These are phyloP conservation scores for Pogonomyrmex californicus DNA, from an alignment of 1,140 invertebrate genomes.

Conservation along the genomic window DNA sequence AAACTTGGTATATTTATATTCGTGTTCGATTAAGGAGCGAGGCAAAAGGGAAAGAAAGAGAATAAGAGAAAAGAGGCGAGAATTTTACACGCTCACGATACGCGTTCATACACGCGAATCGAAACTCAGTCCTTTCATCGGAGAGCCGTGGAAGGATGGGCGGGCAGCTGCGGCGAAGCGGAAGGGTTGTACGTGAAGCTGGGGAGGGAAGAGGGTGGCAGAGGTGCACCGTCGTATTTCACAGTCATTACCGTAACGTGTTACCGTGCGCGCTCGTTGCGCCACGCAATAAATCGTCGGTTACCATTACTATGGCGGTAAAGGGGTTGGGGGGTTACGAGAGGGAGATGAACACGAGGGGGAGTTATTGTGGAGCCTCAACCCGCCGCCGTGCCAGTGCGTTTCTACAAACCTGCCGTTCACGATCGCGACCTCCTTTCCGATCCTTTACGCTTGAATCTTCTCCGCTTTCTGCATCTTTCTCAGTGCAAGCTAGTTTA, in stretches of 20 bases:
- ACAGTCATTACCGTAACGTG: constrained; percentile 84
- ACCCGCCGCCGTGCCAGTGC: constrained; percentile 39
- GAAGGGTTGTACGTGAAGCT: constrained; percentile 50
- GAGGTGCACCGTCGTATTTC: constrained; percentile 82
- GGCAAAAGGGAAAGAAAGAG: background rate
- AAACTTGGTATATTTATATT: constrained; percentile 56
- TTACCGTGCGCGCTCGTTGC: constrained; percentile 79
- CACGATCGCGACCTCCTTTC: constrained; percentile 68
- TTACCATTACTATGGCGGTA: constrained; percentile 77
- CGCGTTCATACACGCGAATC: constrained; percentile 62
- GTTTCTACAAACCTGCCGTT: constrained; percentile 55
- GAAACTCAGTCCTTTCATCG: constrained; percentile 69
- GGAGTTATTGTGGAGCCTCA: constrained; percentile 69
- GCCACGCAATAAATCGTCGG: constrained; percentile 83
- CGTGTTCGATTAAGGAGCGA: constrained; percentile 24
- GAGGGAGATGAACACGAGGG: constrained; percentile 54
- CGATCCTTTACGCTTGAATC: constrained; percentile 25
- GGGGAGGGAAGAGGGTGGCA: constrained; percentile 14
- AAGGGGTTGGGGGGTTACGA: constrained; percentile 37
- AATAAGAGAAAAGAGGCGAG: constrained; percentile 27
- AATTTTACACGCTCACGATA: constrained; percentile 61
- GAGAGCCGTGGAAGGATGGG: constrained; percentile 18
- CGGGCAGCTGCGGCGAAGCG: constrained; percentile 32
- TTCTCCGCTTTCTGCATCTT: background rate
- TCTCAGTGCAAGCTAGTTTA: background rate